Evolutionary conservation across 1,140 invertebrate species (phyloP).

Genomic region (Eumaeus atala): DNA sequence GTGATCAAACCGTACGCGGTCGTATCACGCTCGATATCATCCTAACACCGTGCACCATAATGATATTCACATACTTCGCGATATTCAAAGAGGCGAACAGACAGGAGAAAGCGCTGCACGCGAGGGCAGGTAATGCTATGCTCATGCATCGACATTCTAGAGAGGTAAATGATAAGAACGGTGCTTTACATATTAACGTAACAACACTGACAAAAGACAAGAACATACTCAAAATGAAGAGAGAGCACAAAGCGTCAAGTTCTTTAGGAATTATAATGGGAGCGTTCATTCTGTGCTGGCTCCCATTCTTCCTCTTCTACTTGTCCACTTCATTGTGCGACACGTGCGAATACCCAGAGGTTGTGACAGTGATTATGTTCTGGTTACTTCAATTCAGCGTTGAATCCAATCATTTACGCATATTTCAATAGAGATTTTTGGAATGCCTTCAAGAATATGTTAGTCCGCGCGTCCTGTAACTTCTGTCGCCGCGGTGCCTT

Average conservation of each 20-base stretch:
- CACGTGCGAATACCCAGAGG: constrained; percentile 85
- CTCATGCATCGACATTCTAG: constrained; percentile 81
- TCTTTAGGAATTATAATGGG: constrained; percentile 96
- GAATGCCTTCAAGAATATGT: constrained; percentile 96
- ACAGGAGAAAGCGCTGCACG: constrained; percentile 92
- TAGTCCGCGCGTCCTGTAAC: constrained; percentile 90
- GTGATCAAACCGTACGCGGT: constrained; percentile 91
- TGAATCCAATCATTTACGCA: constrained; percentile 98
- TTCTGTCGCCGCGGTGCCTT: constrained; percentile 82
- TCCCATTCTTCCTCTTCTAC: constrained; percentile 96
- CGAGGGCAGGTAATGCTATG: constrained; percentile 85
- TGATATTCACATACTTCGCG: constrained; percentile 93
- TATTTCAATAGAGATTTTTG: constrained; percentile 99
- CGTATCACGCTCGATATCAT: constrained; percentile 94
- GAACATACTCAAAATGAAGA: constrained; percentile 91
- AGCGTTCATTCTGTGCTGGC: constrained; percentile 94
- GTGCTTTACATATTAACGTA: constrained; percentile 79
- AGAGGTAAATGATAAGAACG: constrained; percentile 76
- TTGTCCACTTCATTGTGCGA: constrained; percentile 84
- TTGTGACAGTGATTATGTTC: constrained; percentile 94
- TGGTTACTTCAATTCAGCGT: constrained; percentile 97
- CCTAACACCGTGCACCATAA: constrained; percentile 97
- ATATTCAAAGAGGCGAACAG: constrained; percentile 93
- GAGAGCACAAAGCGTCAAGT: constrained; percentile 96
- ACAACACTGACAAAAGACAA: constrained; percentile 90